Base-by-base conservation (phyloP, 2,888 invertebrate genomes). In the Scaptomyza flava region DNA sequence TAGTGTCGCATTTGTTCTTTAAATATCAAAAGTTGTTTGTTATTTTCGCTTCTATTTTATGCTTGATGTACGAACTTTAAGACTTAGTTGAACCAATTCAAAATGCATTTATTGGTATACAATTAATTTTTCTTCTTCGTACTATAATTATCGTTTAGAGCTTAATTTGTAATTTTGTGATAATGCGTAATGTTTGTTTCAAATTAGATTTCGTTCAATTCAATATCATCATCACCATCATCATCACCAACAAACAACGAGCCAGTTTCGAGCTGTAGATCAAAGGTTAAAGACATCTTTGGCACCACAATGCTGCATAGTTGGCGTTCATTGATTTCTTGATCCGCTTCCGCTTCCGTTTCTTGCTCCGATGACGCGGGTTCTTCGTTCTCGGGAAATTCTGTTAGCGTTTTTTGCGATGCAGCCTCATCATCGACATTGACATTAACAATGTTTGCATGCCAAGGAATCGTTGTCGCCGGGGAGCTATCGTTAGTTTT, bases 241-340 rank as follows among this genome's bases (percentile, higher is more conserved):
- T 47, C 11, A 6, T 30, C 30, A 20, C 11, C 8, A 42, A 14
- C 14, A 14, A 31, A n/a, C 9, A 47, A 1, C 31, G 47, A 30
- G 3, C 31, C 52, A 2, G 38, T 54, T 45, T 54, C 30, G 7
- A 57, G 36, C 2, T 51, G n/a, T 2, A 81, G 42, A 3, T 48
- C 31, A 36, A 82, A 76, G 3, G 52, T 68, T 1, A 79, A 50
- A 27, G 23, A 58, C 50, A 79, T 50, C 20, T 66, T 51, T 12
- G 83, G 78, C 34, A 79, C 47, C 20, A 51, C 14, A 23, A 76
- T 36, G 6, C n/a, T 17, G 30, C 68, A 57, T 0, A 58, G 9
- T 11, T 63, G 51, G n/a, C 23, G 23, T 5, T 51, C 17, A 43
- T 23, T n/a, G 3, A 53, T 34, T 6, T 33, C 17, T 7, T 27